Evolutionary conservation across 2,113 vertebrate genomes (phyloP), one percentile per base, ranked within the genome.

Genomic region (Protomyctophum bolini): DNA sequence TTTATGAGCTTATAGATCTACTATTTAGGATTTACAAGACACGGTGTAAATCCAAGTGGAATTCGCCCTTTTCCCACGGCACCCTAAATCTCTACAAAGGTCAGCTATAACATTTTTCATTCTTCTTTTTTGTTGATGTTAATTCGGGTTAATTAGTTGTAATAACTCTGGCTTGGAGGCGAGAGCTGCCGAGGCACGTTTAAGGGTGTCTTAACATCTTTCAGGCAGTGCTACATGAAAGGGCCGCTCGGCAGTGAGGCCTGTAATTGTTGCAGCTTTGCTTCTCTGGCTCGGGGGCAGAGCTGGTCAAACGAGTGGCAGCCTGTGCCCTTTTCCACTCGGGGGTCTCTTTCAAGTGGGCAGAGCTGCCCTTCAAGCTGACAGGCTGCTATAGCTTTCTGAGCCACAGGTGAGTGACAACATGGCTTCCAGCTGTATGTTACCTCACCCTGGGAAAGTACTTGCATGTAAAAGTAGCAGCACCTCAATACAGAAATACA

Each of bases 141-240:
- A 90, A 90, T 89, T 89, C 61, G 70, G 88, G 76, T 81, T 89
- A 90, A 90, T 92, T 86, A 73, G 75, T 87, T 90, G 80, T 78
- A 87, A 88, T 88, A 89, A 88, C 81, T 82, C 87, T 78, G 75
- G 68, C 72, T 81, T 76, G 33, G 33, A 41, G 33, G 33, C 33
- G 33, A 41, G 33, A 41, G 33, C 33, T 41, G 33, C 33, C 33
- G 33, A 6, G 33, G 33, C 33, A 41, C 33, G 33, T 41, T 6
- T 41, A 41, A 41, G 33, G 3, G 33, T 41, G 33, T 41, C 33
- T 41, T 41, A 74, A 85, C 85, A 85, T 81, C 33, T 84, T 84
- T 58, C 71, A 80, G 78, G 80, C 74, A 65, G 63, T 41, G 0
- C 52, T 59, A 21, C 21, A 47, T 68, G 62, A 59, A 82, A 63